phyloP scores from a whole-genome alignment of 2,797 vertebrate species.

The Sebastes baramenuke region DNA sequence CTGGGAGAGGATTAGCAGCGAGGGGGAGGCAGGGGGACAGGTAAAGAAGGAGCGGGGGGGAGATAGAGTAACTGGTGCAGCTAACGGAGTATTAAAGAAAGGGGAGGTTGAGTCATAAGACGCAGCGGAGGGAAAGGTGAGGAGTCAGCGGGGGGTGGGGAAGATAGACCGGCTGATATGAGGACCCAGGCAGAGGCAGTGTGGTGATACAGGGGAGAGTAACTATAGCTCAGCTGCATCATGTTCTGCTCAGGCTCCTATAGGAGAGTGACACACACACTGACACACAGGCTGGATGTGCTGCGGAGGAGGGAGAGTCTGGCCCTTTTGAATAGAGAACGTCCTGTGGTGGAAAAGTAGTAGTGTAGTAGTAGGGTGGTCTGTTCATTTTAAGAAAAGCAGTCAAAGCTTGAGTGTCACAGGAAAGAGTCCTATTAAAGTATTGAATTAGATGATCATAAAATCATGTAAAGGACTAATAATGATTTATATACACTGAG shows the following conservation, averaged over 20 bases:
- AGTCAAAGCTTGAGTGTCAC: neutral
- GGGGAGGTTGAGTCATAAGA: conserved; percentile 57
- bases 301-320: neutral
- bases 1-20: conserved; percentile 49
- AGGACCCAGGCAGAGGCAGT: conserved; percentile 34
- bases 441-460: neutral
- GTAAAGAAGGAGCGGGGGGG: neutral
- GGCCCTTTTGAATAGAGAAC: neutral
- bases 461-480: neutral
- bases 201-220: conserved; percentile 6
- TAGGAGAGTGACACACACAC: conserved; percentile 12
- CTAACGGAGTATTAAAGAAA: conserved; percentile 60
- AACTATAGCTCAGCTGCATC: conserved; percentile 36
- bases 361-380: neutral
- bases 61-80: conserved; percentile 51
- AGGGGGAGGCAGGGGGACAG: conserved; percentile 24
- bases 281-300: conserved; percentile 2
- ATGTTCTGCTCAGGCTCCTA: conserved; percentile 10
- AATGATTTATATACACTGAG: neutral
- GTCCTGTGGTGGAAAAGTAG: neutral
- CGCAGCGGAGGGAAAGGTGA: conserved; percentile 49
- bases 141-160: conserved; percentile 45
- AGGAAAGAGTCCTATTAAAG: neutral
- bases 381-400: neutral
- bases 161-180: conserved; percentile 55